Evolutionary conservation across 2,797 vertebrate species (phyloP), one percentile per base, ranked within the genome.

Genomic region (Lophotriccus pileatus): DNA sequence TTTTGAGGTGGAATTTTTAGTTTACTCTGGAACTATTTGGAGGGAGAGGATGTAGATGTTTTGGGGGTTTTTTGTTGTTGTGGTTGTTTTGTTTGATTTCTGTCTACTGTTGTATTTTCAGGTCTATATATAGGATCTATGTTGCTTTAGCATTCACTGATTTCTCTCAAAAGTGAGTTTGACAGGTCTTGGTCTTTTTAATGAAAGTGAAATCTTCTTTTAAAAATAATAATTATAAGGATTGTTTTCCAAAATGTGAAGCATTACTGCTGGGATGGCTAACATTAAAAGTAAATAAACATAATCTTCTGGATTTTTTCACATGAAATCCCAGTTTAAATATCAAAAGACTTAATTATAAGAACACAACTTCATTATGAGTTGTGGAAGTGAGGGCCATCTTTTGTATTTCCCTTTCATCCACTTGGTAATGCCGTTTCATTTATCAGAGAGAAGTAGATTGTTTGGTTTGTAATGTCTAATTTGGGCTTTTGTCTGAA

Each of bases 51-150:
- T 63, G 16, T 50, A 34, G 27, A 4, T 62, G n/a, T 50, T 7
- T 69, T 39, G 0, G 0, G 5, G 16, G 3, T 0, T 4, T 58
- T 64, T 64, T 41, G 22, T 53, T 32, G 25, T 30, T 17, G 37
- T 32, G 6, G 1, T 14, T 17, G 18, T 37, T n/a, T 10, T 25
- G 36, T 53, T 36, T 32, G 9, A 5, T 63, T 43, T 63, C 15
- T 32, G 9, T 82, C 79, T 67, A 27, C 6, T 67, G 12, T 32
- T 77, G 10, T 52, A 32, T 55, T 55, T 78, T 91, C 34, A 80
- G 14, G 6, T 66, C 7, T 34, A 1, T 39, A 19, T 39, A 7
- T 39, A 53, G 12, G 36, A 41, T 52, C 10, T 39, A 14, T 3
- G 3, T 58, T 84, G 41, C 41, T 41, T 47, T 89, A 77, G 20